Percentiles rank a stretch among this genome's conserved stretches.
Evolutionary conservation across 1,140 invertebrate species (phyloP).

Genomic region (Bombus fervidus): DNA sequence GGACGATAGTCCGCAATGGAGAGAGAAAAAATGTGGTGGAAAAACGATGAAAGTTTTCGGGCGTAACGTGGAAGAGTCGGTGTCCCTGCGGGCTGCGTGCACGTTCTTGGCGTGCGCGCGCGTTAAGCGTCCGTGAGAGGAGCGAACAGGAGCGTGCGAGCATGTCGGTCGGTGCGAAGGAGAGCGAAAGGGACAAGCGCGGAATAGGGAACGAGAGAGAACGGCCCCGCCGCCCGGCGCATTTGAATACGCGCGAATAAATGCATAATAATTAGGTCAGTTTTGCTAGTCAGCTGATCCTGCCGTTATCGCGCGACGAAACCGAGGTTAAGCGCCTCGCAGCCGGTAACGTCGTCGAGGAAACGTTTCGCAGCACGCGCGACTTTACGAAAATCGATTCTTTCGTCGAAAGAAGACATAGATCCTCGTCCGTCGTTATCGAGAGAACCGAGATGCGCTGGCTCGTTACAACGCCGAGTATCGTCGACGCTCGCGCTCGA

Average conservation of each 20-base stretch:
- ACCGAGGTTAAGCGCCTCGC: slow-evolving; percentile 69
- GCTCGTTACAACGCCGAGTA: rapidly evolving
- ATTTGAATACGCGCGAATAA: slow-evolving; percentile 83
- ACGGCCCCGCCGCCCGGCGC: slow-evolving; percentile 75
- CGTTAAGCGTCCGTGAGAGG: slow-evolving; percentile 45
- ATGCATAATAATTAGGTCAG: slow-evolving; percentile 84
- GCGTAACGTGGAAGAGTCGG: not conserved
- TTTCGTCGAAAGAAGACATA: rapidly evolving
- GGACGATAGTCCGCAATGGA: not conserved
- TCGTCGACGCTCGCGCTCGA: too few relatives aligned
- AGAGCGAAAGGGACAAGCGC: slow-evolving; percentile 53
- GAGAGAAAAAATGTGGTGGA: too few relatives aligned
- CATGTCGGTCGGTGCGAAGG: slow-evolving; percentile 40
- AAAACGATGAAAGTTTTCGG: not conserved
- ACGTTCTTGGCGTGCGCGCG: slow-evolving; percentile 36
- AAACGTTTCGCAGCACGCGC: not conserved
- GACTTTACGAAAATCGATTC: slow-evolving; percentile 1
- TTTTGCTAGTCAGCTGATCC: slow-evolving; percentile 83
- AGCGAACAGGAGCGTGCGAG: slow-evolving; percentile 45
- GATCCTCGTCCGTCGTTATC: too few relatives aligned
- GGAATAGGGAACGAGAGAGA: slow-evolving; percentile 61
- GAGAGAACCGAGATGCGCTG: too few relatives aligned
- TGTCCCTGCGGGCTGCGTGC: not conserved
- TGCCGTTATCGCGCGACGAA: slow-evolving; percentile 66
- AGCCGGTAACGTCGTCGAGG: slow-evolving; percentile 44